Conservation (phyloP, 2,113 vertebrate species). For the Gymnocephalus cernua region DNA sequence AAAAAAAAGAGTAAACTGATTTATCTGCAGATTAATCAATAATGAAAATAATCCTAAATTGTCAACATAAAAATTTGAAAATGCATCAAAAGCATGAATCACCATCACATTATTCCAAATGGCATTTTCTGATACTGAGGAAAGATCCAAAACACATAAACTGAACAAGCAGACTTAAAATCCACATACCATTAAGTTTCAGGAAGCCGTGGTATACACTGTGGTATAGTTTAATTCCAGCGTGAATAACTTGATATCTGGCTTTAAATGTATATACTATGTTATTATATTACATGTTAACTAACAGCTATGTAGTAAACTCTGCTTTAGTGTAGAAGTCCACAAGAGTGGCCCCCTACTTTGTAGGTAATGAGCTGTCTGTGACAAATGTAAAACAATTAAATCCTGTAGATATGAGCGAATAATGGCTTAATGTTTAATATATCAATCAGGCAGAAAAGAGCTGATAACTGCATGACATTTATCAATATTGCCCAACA, state of each 20-base stretch:
- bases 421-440: not conserved
- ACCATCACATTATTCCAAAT: not conserved
- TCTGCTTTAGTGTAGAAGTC: not conserved
- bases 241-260: not conserved
- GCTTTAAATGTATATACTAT: not conserved
- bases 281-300: not conserved
- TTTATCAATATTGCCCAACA: not conserved
- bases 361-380: not conserved
- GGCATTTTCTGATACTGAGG: not conserved
- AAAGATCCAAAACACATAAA: not conserved
- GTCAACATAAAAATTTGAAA: not conserved
- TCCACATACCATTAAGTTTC: not conserved
- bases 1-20: not conserved
- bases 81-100: not conserved
- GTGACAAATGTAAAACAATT: slow-evolving; percentile 9
- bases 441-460: not conserved
- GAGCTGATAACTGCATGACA: not conserved
- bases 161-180: not conserved
- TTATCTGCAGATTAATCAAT: not conserved
- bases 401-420: not conserved
- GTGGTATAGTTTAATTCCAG: too few relatives aligned
- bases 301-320: not conserved
- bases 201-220: not conserved
- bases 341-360: not conserved
- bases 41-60: not conserved